Base-by-base conservation (phyloP, 2,888 invertebrate species). In the Stenodema calcarata region DNA sequence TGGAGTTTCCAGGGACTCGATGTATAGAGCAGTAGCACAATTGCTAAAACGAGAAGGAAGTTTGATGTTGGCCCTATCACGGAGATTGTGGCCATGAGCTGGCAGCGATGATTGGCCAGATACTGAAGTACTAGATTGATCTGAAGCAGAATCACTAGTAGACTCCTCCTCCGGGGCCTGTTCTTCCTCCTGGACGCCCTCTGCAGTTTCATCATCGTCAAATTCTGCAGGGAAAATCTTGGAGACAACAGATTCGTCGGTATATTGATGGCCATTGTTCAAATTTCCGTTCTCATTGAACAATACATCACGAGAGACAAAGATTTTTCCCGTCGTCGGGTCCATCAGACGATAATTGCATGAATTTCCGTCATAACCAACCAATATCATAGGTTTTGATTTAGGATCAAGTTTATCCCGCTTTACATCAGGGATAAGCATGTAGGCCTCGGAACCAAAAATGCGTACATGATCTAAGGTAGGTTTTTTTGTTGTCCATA, bases 391-490 rank as follows among this genome's bases (percentile, higher is more conserved):
- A 9, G 23, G 81, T 80, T 28, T 11, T 35, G n/a, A 27, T 76
- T 87, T 41, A 47, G 50, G 41, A 54, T 87, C 86, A 16, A 87
- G 75, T 76, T 87, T 87, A 14, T 44, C 23, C 18, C 87, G 50
- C n/a, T 70, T n/a, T 23, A 86, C 76, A 30, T 87, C 76, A 7
- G 87, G 87, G 12, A 87, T 69, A 75, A 82, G 82, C 28, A 70
- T 23, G 44, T 82, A 87, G 12, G 62, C 86, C n/a, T 23, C 14
- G 44, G 78, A 87, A 16, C 88, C 87, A 44, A 87, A 88, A 44
- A 86, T 69, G 70, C 78, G 81, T 41, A 88, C 76, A 83, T 88
- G 86, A 16, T 70, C 75, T 18, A 87, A 18, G 30, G 62, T 69
- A 62, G 86, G 86, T 80, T 86, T 87, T 41, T 62, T 62, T 28